These are phyloP conservation scores for Pterostichus madidus DNA, from an alignment of 2,888 invertebrate species.

Conservation along the genomic window DNA sequence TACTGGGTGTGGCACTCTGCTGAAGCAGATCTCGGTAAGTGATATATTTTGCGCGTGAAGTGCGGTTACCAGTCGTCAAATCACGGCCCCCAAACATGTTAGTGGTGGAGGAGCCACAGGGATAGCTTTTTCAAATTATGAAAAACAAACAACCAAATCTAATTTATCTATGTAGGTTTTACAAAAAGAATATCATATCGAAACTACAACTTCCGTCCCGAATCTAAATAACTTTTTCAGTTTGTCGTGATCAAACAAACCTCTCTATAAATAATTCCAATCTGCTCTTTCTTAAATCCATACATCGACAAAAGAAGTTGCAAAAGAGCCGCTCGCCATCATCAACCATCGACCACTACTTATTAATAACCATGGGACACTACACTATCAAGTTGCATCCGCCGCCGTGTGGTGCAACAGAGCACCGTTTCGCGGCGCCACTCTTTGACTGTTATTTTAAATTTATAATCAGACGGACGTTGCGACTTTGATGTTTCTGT, in stretches of 20 bases:
- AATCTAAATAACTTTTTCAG: conserved; percentile 6
- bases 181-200: no score
- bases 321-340: background rate
- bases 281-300: conserved; percentile 1
- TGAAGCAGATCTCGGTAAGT: no score
- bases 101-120: no score
- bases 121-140: no score
- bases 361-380: conserved; percentile 12
- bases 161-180: no score
- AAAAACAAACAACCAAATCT: no score
- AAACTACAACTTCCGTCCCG: background rate
- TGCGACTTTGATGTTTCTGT: conserved; percentile 4
- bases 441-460: conserved; percentile 8
- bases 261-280: conserved; percentile 1
- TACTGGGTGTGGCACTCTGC: no score
- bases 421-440: background rate
- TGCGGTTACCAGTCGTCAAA: no score
- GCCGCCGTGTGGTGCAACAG: background rate
- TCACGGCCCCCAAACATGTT: no score
- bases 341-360: conserved; percentile 10
- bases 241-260: background rate
- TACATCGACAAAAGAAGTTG: background rate
- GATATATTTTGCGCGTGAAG: no score
- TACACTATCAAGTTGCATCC: background rate
- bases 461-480: conserved; percentile 9